These are phyloP conservation scores for Procavia capensis DNA, from an alignment of 2,113 vertebrate species.

Conservation along the genomic window DNA sequence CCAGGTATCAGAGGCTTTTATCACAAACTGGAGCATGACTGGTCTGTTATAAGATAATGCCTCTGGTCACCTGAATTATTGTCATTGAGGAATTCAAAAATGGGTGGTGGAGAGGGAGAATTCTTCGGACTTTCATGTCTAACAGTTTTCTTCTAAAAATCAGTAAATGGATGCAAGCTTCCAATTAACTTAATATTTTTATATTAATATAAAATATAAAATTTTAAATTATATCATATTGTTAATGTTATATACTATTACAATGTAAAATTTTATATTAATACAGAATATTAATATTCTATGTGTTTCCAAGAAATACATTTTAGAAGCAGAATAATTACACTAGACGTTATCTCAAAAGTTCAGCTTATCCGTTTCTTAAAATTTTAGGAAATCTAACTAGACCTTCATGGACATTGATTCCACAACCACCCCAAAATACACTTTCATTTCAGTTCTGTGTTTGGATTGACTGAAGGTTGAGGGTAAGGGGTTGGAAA, in stretches of 20 bases:
- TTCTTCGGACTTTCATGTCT: not conserved
- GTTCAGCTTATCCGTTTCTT: not conserved
- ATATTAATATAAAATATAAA: no score
- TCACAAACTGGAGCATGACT: not conserved
- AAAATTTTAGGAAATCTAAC: slow-evolving; percentile 8
- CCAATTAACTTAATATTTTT: slow-evolving; percentile 14
- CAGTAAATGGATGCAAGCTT: not conserved
- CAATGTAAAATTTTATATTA: no score
- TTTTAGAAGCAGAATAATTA: slow-evolving; percentile 39
- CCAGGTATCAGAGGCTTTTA: not conserved
- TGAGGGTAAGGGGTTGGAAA: not conserved
- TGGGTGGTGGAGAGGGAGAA: not conserved
- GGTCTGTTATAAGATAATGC: not conserved
- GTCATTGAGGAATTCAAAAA: not conserved
- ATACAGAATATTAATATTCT: no score
- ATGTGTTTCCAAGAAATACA: not conserved
- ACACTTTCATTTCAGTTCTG: not conserved
- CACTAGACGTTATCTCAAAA: not conserved
- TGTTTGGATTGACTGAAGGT: not conserved
- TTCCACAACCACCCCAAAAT: not conserved
- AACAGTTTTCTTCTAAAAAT: not conserved
- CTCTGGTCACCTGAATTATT: not conserved
- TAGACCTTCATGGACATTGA: not conserved
- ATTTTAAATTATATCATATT: no score
- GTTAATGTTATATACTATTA: no score